Evolutionary conservation across 1,140 invertebrate genomes (phyloP).

Genomic region (Frieseomelitta varia): DNA sequence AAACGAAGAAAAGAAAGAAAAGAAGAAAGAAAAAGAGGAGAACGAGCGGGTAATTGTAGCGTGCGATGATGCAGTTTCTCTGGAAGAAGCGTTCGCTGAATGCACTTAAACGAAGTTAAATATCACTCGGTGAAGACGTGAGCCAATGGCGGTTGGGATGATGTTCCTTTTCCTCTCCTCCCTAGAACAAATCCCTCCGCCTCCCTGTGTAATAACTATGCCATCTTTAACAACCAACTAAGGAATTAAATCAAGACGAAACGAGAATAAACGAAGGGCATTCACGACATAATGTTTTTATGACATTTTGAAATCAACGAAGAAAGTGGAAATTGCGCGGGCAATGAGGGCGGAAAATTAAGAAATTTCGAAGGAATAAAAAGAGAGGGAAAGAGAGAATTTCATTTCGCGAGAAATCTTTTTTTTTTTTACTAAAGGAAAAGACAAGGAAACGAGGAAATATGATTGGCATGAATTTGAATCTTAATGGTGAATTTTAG

Average conservation of each 20-base stretch:
- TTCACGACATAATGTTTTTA: not conserved
- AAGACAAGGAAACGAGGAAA: not conserved
- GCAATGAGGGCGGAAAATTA: too few species aligned
- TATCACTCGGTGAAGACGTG: slow-evolving; percentile 4
- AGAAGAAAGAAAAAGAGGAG: not conserved
- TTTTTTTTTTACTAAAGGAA: too few species aligned
- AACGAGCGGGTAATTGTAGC: slow-evolving; percentile 11
- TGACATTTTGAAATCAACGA: not conserved
- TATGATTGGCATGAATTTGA: not conserved
- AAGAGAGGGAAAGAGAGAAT: not conserved
- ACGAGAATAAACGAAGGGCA: not conserved
- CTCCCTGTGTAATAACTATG: not conserved
- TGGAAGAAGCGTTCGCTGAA: slow-evolving; percentile 1
- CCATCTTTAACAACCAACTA: not conserved
- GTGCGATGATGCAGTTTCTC: slow-evolving; percentile 4
- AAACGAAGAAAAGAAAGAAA: not conserved
- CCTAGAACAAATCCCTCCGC: too few species aligned
- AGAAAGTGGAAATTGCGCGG: not conserved
- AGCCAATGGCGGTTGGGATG: not conserved
- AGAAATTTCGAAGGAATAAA: too few species aligned
- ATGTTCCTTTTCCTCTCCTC: too few species aligned
- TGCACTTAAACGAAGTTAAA: slow-evolving; percentile 21
- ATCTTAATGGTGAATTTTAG: too few species aligned
- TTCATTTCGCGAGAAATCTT: too few species aligned
- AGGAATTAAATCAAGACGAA: not conserved